Evolutionary conservation across 1,140 invertebrate species (phyloP), one percentile per base, ranked within the genome.

Genomic region (Pseudoatta argentina): DNA sequence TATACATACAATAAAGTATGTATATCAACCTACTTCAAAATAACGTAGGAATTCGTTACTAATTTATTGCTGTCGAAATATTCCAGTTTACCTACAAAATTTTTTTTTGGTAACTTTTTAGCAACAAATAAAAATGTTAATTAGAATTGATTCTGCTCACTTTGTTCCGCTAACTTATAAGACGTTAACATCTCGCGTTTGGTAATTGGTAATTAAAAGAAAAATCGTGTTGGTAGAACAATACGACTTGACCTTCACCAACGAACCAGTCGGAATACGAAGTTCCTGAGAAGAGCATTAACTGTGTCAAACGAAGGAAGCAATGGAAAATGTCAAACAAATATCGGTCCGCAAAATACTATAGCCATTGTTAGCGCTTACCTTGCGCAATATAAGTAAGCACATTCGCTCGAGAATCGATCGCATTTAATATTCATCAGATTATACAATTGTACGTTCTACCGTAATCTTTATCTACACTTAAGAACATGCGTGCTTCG

Each of bases 361-460:
- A 21, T 71, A 21, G 12, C 39, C 8, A 75, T 83, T 83, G 69
- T 61, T 64, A 44, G 8, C 12, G 21, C 39, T 21, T 14, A 55
- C 4, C 18, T 78, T 66, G 21, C 59, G 59, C 61, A 85, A 78
- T 78, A 21, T 30, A 51, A n/a, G 24, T 24, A 51, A 21, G 18
- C 24, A 30, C 21, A 55, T 44, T 85, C 48, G 61, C 10, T 85
- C 18, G 27, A 34, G 27, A 0, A 76, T 64, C 14, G 51, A 30
- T 85, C 61, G 30, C 16, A 18, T 66, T 73, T 83, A 75, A 83
- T 73, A 73, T 83, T 83, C 39, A 61, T 83, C 24, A 7, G n/a
- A 24, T 73, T 61, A 51, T 27, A 73, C 64, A 24, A 59, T 30
- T 44, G 34, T 71, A 21, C 27, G n/a, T 69, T 66, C 44, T 30